phyloP scores from a whole-genome alignment of 2,888 invertebrate species.

The Onthophagus sagittarius region DNA sequence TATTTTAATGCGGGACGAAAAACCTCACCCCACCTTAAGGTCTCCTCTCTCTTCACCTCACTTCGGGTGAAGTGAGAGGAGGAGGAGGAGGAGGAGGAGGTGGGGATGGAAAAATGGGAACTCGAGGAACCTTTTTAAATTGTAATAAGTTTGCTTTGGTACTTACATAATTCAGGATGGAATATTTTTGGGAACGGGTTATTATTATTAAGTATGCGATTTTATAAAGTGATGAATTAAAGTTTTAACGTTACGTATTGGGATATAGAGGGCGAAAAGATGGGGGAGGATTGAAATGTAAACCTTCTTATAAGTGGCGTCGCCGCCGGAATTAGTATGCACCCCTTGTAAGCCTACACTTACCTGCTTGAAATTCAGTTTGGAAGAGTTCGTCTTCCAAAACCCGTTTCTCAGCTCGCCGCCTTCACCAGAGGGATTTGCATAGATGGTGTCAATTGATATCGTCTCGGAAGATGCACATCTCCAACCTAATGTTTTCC shows the following conservation, averaged over 20 bases:
- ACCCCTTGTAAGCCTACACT: neutral
- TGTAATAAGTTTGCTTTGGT: neutral
- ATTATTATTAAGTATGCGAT: neutral
- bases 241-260: neutral
- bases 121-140: neutral
- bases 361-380: neutral
- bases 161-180: neutral
- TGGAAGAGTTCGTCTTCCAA: neutral
- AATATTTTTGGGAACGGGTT: neutral
- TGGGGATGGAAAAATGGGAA: neutral
- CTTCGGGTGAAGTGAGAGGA: too few species aligned
- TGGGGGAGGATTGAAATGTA: neutral
- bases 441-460: neutral
- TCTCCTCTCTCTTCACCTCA: too few species aligned
- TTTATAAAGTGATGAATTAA: neutral
- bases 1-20: conserved; percentile 12
- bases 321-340: neutral
- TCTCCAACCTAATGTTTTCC: neutral
- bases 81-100: neutral
- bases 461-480: neutral
- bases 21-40: neutral
- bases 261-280: neutral
- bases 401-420: neutral
- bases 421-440: neutral
- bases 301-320: neutral